Percentiles rank a stretch among this genome's conserved stretches.
Conservation (phyloP, 2,888 invertebrate genomes). For the Omphaloscelis lunosa region DNA sequence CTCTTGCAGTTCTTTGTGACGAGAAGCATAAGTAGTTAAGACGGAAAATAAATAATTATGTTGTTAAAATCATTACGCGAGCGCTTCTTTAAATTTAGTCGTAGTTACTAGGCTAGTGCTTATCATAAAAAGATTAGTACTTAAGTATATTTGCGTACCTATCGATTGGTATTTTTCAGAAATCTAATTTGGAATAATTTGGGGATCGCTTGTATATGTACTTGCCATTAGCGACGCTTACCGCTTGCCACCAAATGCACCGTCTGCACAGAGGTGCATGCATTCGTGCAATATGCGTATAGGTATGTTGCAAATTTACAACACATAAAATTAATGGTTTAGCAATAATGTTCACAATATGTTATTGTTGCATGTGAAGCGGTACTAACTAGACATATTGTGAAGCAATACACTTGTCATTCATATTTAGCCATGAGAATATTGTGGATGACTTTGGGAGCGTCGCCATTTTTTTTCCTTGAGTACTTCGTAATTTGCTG, state of each 20-base stretch:
- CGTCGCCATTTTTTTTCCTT: slow-evolving; percentile 15
- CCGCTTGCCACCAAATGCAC: background rate
- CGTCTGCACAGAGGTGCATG: background rate
- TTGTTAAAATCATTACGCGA: too few species aligned
- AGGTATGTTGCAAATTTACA: slow-evolving; percentile 23
- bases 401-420: slow-evolving; percentile 37
- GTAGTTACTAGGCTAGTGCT: too few species aligned
- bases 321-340: slow-evolving; percentile 13
- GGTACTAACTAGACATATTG: slow-evolving; percentile 27
- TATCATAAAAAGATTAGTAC: too few species aligned
- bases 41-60: too few species aligned
- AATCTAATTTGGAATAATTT: background rate
- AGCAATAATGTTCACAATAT: slow-evolving; percentile 39
- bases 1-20: background rate
- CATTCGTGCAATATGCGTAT: slow-evolving; percentile 5
- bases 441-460: slow-evolving; percentile 22
- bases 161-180: background rate
- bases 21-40: too few species aligned
- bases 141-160: too few species aligned
- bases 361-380: slow-evolving; percentile 47
- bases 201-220: background rate
- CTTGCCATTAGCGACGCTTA: background rate
- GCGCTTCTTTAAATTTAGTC: too few species aligned
- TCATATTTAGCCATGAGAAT: slow-evolving; percentile 42
- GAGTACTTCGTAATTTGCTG: background rate